Percentiles rank a stretch among this genome's conserved stretches.
Conservation (phyloP, 2,888 invertebrate genomes). For the Anthrax anthrax region DNA sequence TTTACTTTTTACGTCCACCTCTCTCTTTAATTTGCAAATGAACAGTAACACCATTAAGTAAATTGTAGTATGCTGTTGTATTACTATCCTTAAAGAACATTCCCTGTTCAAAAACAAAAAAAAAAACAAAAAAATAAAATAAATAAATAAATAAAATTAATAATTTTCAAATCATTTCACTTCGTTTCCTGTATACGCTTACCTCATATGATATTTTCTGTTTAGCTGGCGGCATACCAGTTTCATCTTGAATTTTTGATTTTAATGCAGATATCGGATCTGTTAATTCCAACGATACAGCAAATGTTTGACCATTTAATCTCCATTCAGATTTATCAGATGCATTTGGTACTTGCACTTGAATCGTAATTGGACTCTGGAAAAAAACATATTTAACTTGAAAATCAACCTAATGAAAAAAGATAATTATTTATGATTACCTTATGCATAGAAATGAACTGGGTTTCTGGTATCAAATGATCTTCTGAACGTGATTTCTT, state of each 20-base stretch:
- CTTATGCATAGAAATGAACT: conserved; percentile 57
- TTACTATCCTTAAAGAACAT: conserved; percentile 97
- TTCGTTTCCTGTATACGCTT: too few species aligned
- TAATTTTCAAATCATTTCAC: too few species aligned
- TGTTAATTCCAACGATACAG: conserved; percentile 58
- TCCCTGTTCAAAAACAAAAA: conserved; percentile 49
- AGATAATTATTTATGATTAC: conserved; percentile 33
- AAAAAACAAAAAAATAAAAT: too few species aligned
- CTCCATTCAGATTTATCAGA: conserved; percentile 93
- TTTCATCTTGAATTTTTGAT: conserved; percentile 65
- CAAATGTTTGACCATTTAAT: conserved; percentile 76
- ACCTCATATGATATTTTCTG: conserved; percentile 93
- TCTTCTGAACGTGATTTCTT: conserved; percentile 89
- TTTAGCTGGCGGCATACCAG: conserved; percentile 90
- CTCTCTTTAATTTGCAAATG: conserved; percentile 91
- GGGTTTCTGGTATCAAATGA: conserved; percentile 75
- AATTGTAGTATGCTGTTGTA: conserved; percentile 89
- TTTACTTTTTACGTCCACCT: conserved; percentile 91
- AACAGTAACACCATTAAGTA: conserved; percentile 67
- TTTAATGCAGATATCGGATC: conserved; percentile 79
- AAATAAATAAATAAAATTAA: too few species aligned
- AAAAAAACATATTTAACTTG: too few species aligned
- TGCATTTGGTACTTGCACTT: conserved; percentile 67
- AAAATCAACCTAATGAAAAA: too few species aligned
- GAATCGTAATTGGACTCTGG: conserved; percentile 63